Evolutionary conservation across 2,113 vertebrate species (phyloP).

Genomic region (Eclectus roratus): DNA sequence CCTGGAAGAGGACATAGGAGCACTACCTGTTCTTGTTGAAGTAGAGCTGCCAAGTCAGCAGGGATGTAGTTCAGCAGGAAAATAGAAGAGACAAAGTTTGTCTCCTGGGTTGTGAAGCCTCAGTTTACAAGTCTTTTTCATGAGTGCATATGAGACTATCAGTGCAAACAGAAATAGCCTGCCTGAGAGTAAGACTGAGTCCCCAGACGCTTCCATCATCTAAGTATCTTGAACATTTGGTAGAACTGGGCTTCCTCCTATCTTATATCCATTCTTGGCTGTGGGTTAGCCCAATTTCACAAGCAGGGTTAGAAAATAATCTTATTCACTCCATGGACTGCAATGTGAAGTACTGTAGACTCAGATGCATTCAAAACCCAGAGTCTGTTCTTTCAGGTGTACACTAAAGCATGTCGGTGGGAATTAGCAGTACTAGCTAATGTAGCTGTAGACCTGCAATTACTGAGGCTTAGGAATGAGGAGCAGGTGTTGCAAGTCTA

Average conservation of each 20-base stretch:
- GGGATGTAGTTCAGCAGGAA: not conserved
- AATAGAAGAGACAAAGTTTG: not conserved
- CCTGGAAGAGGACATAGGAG: fast-evolving
- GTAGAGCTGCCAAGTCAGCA: not conserved
- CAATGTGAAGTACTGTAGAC: not conserved
- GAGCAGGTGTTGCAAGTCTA: not conserved
- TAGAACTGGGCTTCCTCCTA: not conserved
- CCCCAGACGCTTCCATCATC: not conserved
- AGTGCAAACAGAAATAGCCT: not conserved
- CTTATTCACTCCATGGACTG: not conserved
- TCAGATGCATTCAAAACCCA: too few species aligned
- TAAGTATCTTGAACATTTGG: not conserved
- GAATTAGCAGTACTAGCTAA: not conserved
- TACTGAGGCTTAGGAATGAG: not conserved
- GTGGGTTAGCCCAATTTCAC: not conserved
- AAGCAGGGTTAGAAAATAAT: not conserved
- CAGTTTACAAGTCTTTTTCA: not conserved
- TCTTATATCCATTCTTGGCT: not conserved
- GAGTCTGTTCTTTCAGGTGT: not conserved
- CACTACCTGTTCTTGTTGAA: not conserved
- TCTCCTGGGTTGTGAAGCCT: not conserved
- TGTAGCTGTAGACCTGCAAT: not conserved
- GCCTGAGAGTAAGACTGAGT: not conserved
- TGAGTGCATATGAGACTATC: not conserved
- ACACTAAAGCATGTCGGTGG: not conserved